Evolutionary conservation across 2,113 vertebrate species (phyloP), one percentile per base, ranked within the genome.

Genomic region (Lichenostomus cassidix): DNA sequence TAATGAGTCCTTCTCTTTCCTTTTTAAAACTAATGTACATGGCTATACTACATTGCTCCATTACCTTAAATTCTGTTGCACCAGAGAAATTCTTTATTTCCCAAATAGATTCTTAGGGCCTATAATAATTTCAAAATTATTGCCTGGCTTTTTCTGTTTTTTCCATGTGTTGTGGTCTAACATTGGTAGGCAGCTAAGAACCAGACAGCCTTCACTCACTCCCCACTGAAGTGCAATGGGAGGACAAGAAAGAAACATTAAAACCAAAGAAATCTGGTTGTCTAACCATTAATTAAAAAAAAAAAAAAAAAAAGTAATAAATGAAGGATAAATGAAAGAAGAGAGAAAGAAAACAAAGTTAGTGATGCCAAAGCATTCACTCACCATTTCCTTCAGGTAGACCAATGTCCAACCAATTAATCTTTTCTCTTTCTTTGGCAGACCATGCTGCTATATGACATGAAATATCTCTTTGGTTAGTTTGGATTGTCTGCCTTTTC

Each of bases 181-280:
- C 1, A 2, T 2, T 44, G 15, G 7, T 22, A n/a, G 28, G 15
- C n/a, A 83, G 31, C 31, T 89, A 71, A 91, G 31, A 20, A 83
- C n/a, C 41, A 42, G 8, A 12, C 19, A 73, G 33, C 15, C 1
- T 7, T 52, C 27, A 15, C 9, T 83, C 37, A 18, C 58, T 58
- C 13, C 7, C 3, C 20, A 5, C 15, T 5, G 2, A 65, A 31
- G 12, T 31, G 28, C 8, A 11, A 53, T 1, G 1, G 7, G 3
- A 5, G 10, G 56, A 41, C 9, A 76, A 20, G 9, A 62, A 67
- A 74, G 4, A 21, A 82, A 67, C 19, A 44, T 20, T 44, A 58
- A 78, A 94, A 55, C 3, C 10, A 53, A 65, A 50, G 60, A 73
- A 73, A 47, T 10, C 24, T 56, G 6, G 0, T 10, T 8, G 7